Evolutionary conservation across 2,888 invertebrate genomes (phyloP), one percentile per base, ranked within the genome.

Genomic region (Pandemis corylana): DNA sequence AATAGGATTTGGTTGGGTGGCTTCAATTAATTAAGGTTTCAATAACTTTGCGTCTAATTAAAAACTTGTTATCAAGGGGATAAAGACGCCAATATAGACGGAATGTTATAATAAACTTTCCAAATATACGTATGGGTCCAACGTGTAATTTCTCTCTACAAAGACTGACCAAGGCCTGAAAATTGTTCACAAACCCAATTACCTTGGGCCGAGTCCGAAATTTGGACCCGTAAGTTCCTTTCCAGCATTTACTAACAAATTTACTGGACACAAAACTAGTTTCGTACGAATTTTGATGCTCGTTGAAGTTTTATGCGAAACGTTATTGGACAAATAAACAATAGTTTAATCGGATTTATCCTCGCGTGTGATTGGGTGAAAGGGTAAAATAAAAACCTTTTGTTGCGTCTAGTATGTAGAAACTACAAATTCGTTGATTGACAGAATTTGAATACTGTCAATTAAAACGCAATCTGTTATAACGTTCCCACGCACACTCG

Each of bases 101-200:
- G 51, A 20, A 66, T 36, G 9, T 36, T 51, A 12, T 51, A 10
- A 51, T 53, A 71, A 72, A 72, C 67, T 72, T 72, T 67, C 20
- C 74, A 82, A 82, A 69, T 66, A 72, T 53, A 62, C 65, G 28
- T 81, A 80, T 81, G 74, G 78, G 79, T 76, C 68, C 63, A 71
- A 78, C 78, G 73, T 75, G 72, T 72, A 77, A 78, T 80, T 78
- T 78, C 76, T 72, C 76, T 78, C 80, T 80, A 65, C 74, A 81
- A 83, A 82, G 81, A 81, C 78, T 78, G 80, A 82, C 81, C 78
- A 66, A 46, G 59, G 68, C 65, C 82, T 78, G 78, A 80, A 86
- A 90, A 90, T 89, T 88, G 89, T 89, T 89, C 79, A 80, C 76
- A 82, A 91, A 90, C 84, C 87, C 87, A 89, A 90, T 90, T 89